Base-by-base conservation (phyloP, 1,140 invertebrate species). In the Heliconius melpomene region DNA sequence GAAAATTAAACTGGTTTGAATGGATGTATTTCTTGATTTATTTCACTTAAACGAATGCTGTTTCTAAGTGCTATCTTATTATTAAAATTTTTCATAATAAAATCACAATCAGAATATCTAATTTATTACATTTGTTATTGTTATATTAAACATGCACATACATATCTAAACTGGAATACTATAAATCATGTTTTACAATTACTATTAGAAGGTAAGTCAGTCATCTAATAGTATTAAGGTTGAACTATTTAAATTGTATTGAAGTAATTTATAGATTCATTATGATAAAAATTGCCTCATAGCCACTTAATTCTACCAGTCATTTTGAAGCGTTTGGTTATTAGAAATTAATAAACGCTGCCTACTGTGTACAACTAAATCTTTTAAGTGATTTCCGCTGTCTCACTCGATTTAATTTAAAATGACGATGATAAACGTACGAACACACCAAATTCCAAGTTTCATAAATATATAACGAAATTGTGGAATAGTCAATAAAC, bases 321-420 rank as follows among this genome's bases (percentile, higher is more conserved):
- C 77, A 82, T 79, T 73, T 79, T 81, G 54, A 78, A 80, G 75
- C 66, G 23, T 72, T 76, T 46, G 76, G 72, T 78, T 78, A 78
- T 80, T 78, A 78, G 74, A 80, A 80, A 80, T 83, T 83, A 83
- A 83, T 80, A 80, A 82, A 75, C 46, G 23, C 74, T 79, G 81
- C 79, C 80, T 79, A 77, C 75, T 74, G 74, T 80, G 36, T 72
- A 23, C 77, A 72, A 46, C 46, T 76, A 79, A 78, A 79, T 74
- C 71, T 80, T 83, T 40, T 80, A 80, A 23, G 32, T 71, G 46
- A 75, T 87, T 89, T 87, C 84, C 80, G 85, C 86, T 85, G 60
- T 26, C 81, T 89, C 87, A 90, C 84, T 82, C 83, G 26, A 40
- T 81, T 81, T 87, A 86, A 88, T 89, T 87, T 79, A 82, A 82